phyloP scores from a whole-genome alignment of 1,140 invertebrate genomes.

The Lordiphosa collinella region DNA sequence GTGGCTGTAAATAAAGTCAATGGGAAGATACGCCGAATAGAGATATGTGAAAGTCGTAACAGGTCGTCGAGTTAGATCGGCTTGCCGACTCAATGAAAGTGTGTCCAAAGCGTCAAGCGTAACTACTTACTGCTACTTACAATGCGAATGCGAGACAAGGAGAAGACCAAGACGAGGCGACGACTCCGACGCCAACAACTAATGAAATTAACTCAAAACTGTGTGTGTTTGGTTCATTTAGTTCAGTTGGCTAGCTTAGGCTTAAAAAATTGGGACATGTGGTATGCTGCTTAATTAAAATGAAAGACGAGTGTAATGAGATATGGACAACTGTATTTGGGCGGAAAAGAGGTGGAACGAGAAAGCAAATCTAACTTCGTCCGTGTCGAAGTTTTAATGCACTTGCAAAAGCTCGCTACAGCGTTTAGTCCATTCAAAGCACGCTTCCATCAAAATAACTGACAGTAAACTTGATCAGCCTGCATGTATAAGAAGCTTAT shows the following conservation, averaged over 20 bases:
- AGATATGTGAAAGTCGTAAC: constrained; percentile 45
- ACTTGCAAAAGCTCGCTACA: no score
- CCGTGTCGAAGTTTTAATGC: no score
- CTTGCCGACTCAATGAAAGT: constrained; percentile 40
- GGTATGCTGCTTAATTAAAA: background rate
- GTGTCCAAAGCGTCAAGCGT: constrained; percentile 31
- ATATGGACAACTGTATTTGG: no score
- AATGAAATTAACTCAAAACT: constrained; percentile 8
- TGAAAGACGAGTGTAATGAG: no score
- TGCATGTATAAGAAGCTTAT: no score
- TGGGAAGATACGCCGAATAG: constrained; percentile 25
- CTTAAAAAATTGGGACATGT: constrained; percentile 1
- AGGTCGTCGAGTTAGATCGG: constrained; percentile 25
- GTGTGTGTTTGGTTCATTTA: no score
- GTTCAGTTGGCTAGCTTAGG: no score
- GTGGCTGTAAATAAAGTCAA: constrained; percentile 30
- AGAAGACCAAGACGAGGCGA: constrained; percentile 1
- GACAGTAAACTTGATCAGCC: no score
- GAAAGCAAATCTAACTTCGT: no score
- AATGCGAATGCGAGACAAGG: background rate
- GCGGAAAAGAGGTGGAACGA: no score
- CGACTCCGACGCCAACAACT: constrained; percentile 1
- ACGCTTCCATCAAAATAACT: no score
- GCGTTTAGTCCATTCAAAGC: no score
- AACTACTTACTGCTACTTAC: background rate